Percentiles rank a stretch among this genome's conserved stretches.
phyloP scores from a whole-genome alignment of 64 coral and sea anemone species.

The Pachyseris speciosa region DNA sequence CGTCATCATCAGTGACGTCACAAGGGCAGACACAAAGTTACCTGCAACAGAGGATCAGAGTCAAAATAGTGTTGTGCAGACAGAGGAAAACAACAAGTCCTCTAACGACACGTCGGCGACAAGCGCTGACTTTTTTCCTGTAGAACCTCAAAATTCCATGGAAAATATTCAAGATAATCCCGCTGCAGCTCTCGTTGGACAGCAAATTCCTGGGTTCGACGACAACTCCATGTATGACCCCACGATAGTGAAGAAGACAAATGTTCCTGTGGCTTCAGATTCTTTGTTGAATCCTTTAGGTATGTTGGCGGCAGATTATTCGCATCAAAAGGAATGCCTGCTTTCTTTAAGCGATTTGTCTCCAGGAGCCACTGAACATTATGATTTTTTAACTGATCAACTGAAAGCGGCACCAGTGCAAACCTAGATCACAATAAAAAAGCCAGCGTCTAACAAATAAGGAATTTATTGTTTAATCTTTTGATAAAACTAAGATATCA shows the following conservation, averaged over 20 bases:
- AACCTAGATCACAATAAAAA: no score
- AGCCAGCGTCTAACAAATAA: no score
- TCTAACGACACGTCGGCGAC: constrained; percentile 13
- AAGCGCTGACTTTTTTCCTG: constrained; percentile 3
- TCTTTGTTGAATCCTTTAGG: constrained; percentile 39
- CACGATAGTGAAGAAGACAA: constrained; percentile 92
- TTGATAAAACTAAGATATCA: no score
- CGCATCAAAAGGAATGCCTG: not conserved
- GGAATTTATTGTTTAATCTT: no score
- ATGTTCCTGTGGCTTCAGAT: constrained; percentile 59
- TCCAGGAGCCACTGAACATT: not conserved
- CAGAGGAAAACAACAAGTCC: not conserved
- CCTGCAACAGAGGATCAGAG: constrained; percentile 30
- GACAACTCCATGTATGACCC: constrained; percentile 85
- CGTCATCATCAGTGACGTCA: not conserved
- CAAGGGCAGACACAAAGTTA: constrained; percentile 38
- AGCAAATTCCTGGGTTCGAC: constrained; percentile 27
- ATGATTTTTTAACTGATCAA: no score
- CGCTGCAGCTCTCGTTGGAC: not conserved
- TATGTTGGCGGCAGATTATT: not conserved
- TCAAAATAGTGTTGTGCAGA: constrained; percentile 38
- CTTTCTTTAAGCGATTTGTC: not conserved
- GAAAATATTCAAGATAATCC: constrained; percentile 11
- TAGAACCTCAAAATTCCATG: constrained; percentile 6
- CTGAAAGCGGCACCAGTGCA: no score